Conservation (phyloP, 2,113 vertebrate genomes). For the Jaculus jaculus region DNA sequence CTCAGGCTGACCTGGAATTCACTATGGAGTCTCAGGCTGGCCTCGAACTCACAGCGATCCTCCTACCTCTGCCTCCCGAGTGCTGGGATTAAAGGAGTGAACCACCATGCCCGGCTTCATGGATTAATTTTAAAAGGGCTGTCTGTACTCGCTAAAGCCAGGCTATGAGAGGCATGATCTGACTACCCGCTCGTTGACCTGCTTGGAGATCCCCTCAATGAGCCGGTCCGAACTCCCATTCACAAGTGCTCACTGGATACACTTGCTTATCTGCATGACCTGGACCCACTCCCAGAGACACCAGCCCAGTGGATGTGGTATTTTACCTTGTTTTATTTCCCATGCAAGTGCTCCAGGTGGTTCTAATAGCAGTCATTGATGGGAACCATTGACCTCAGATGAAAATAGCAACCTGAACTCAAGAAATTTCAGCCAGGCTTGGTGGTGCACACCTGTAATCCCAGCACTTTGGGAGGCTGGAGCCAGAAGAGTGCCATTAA, state of each 20-base stretch:
- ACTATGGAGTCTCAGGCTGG: too few relatives aligned
- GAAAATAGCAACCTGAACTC: conserved; percentile 7
- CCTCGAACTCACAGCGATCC: too few relatives aligned
- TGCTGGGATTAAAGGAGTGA: too few relatives aligned
- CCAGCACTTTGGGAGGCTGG: not conserved
- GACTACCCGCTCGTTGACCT: not conserved
- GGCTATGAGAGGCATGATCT: conserved; percentile 7
- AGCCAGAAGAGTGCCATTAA: not conserved
- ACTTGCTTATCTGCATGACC: not conserved
- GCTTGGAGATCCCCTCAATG: conserved; percentile 27
- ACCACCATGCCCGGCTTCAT: too few relatives aligned
- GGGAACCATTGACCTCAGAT: not conserved
- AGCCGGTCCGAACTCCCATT: conserved; percentile 39
- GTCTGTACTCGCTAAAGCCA: too few relatives aligned
- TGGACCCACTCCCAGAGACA: not conserved
- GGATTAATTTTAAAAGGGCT: not conserved
- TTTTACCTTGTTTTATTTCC: not conserved
- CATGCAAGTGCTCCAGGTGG: not conserved
- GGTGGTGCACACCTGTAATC: not conserved
- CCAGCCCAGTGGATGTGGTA: not conserved
- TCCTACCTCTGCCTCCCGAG: too few relatives aligned
- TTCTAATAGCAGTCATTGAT: not conserved
- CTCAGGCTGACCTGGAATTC: too few relatives aligned
- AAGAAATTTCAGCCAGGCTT: not conserved
- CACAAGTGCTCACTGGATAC: not conserved